Base-by-base conservation (phyloP, 1,140 invertebrate genomes). In the Calliphora vicina region DNA sequence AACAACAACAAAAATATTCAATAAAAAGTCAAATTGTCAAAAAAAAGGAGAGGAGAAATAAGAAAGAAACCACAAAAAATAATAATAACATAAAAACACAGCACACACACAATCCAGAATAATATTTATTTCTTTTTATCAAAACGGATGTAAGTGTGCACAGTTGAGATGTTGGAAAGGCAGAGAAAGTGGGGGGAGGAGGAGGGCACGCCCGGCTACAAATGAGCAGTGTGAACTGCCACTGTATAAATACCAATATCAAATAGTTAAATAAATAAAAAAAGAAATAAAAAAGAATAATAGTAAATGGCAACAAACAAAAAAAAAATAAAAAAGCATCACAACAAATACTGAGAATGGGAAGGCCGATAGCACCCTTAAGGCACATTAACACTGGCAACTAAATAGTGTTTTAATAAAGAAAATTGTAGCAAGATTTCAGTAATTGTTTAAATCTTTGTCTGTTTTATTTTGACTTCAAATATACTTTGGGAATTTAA, bases 61-160 rank as follows among this genome's bases (percentile, higher is more conserved):
- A 67, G n/a, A 67, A 23, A 23, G 61, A 67, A 67, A 67, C 61
- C 61, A 67, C 50, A 57, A 67, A 67, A 67, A 67, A 20, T 23
- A 23, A 57, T 74, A 57, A 82, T 50, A 87, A 89, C n/a, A 87
- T 85, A 86, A 88, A 89, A 45, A 20, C 35, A 23, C 72, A 42
- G 12, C 72, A 74, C 72, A 74, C n/a, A 29, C n/a, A 42, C n/a
- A 42, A 78, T 43, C 29, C 74, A 43, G n/a, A 78, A 78, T 78
- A 89, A 89, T 89, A 89, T 89, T 89, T 89, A 89, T 89, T 88
- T 89, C 88, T 89, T 89, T 67, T 89, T 89, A 89, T 89, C 88
- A 85, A 84, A 89, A 84, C 88, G 88, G 88, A 89, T 89, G 88
- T 86, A 86, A 87, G 88, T 87, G 87, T 88, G 87, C 87, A 82